phyloP scores from a whole-genome alignment of 2,113 vertebrate genomes.

The Lamprotornis superbus region DNA sequence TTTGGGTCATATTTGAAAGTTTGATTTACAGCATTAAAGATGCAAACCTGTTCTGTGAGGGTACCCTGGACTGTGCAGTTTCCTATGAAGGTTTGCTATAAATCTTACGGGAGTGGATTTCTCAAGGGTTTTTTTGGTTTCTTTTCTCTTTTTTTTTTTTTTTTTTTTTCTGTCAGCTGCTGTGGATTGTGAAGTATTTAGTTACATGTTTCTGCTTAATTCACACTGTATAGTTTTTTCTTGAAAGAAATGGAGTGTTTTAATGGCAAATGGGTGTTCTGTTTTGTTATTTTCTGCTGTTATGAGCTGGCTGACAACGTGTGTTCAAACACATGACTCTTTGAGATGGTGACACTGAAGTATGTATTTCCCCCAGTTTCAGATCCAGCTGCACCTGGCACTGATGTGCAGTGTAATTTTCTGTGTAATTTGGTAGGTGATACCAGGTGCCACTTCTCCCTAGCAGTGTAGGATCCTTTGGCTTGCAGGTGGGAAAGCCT shows the following conservation, averaged over 20 bases:
- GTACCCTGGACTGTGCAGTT: background rate
- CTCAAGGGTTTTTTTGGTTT: background rate
- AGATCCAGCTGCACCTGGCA: background rate
- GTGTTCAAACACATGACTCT: background rate
- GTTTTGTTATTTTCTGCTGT: background rate
- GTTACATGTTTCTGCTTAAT: background rate
- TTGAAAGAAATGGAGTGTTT: background rate
- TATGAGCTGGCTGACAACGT: background rate
- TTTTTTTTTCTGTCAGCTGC: background rate
- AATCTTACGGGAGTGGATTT: background rate
- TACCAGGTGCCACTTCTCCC: background rate
- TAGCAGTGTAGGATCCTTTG: background rate
- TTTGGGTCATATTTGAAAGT: background rate
- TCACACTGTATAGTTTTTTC: background rate
- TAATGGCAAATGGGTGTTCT: background rate
- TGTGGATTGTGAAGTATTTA: background rate
- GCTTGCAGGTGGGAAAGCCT: constrained; percentile 30
- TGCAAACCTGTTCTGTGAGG: background rate
- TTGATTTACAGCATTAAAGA: background rate
- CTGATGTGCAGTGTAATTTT: background rate
- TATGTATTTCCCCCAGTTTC: background rate
- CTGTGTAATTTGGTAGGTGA: background rate
- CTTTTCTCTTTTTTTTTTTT: background rate
- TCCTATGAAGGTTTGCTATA: background rate
- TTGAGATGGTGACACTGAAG: background rate